These are phyloP conservation scores for Piaya cayana DNA, from an alignment of 2,113 vertebrate species.

Conservation along the genomic window DNA sequence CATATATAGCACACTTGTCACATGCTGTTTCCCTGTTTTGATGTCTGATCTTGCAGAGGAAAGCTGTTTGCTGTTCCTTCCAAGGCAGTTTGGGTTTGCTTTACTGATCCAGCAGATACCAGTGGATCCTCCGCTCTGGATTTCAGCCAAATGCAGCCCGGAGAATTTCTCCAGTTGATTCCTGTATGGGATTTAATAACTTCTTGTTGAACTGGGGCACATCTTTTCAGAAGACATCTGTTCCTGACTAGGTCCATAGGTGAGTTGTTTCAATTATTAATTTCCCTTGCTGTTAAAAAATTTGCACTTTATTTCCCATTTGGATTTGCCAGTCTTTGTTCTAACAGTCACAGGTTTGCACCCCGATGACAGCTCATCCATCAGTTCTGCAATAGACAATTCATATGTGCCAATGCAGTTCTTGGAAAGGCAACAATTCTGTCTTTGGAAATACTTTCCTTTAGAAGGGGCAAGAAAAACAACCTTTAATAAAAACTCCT, in stretches of 20 bases:
- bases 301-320: constrained; percentile 11
- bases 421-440: not conserved
- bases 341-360: not conserved
- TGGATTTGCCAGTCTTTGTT: constrained; percentile 1
- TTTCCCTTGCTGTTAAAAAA: not conserved
- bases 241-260: not conserved
- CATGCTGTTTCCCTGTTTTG: constrained; percentile 25
- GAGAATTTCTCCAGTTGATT: constrained; percentile 14
- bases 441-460: constrained; percentile 16
- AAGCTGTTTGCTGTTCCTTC: constrained; percentile 21
- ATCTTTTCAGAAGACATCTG: not conserved
- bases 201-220: not conserved
- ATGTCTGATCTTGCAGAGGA: constrained; percentile 14
- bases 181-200: not conserved
- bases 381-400: constrained; percentile 12
- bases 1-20: constrained; percentile 33
- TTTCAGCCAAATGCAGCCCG: not conserved
- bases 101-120: constrained; percentile 21
- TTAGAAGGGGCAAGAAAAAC: constrained; percentile 17
- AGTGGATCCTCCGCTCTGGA: not conserved
- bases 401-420: not conserved
- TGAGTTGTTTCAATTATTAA: not conserved
- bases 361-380: not conserved
- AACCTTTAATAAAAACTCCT: constrained; percentile 36
- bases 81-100: not conserved